A percentile compares a stretch with the other conserved stretches of the same genome.
Conservation (phyloP, 2,113 vertebrate species). For the Malurus melanocephalus region DNA sequence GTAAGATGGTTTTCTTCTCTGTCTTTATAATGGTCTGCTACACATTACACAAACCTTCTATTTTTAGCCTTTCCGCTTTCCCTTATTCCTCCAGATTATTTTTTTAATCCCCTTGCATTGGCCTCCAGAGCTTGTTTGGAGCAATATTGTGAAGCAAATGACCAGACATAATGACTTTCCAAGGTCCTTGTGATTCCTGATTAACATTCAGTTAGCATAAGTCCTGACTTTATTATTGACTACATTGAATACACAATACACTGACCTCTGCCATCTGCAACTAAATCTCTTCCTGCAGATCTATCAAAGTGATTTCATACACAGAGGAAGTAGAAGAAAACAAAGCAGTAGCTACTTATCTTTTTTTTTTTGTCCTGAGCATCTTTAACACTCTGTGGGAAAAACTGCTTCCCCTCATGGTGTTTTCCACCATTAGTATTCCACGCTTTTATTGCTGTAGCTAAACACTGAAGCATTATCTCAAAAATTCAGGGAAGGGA, state of each 20-base stretch:
- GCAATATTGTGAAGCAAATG: slow-evolving; percentile 78
- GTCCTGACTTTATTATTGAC: slow-evolving; percentile 99
- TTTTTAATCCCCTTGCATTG: slow-evolving; percentile 67
- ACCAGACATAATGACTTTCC: slow-evolving; percentile 93
- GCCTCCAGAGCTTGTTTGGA: slow-evolving; percentile 74
- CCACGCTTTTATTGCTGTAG: not conserved
- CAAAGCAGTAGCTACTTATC: slow-evolving; percentile 57
- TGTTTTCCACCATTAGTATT: not conserved
- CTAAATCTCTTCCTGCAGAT: slow-evolving; percentile 95
- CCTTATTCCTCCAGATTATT: slow-evolving; percentile 54
- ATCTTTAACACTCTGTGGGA: slow-evolving; percentile 38
- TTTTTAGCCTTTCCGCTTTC: slow-evolving; percentile 45
- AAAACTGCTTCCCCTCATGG: not conserved
- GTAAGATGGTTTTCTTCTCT: not conserved
- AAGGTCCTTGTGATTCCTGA: slow-evolving; percentile 96
- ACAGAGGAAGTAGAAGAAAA: slow-evolving; percentile 75
- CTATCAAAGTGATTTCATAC: slow-evolving; percentile 90
- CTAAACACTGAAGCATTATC: not conserved
- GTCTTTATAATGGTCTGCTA: not conserved
- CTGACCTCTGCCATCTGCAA: slow-evolving; percentile 97
- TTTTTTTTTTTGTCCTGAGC: slow-evolving; percentile 56
- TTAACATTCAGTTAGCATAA: slow-evolving; percentile 96
- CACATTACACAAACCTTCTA: not conserved
- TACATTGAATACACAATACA: slow-evolving; percentile 99
- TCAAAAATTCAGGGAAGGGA: not conserved